Evolutionary conservation across 92 coral and sea anemone species (phyloP).

Genomic region (Porites rus): DNA sequence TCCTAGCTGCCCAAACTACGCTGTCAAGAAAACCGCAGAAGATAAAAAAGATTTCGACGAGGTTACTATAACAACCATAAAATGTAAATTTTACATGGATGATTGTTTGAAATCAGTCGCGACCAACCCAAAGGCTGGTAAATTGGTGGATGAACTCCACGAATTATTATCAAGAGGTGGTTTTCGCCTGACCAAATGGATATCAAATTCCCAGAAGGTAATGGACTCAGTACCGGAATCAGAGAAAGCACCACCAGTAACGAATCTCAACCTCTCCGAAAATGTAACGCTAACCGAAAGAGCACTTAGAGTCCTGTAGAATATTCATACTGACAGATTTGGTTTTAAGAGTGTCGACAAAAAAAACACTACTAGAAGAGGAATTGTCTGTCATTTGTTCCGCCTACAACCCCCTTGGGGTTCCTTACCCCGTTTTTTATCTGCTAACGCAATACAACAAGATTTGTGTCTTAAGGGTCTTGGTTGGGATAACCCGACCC

Average conservation of each 20-base stretch:
- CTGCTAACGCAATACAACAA: conserved; percentile 22
- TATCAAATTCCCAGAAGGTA: conserved; percentile 45
- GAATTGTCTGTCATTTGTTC: conserved; percentile 35
- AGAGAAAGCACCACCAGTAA: conserved; percentile 29
- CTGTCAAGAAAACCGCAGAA: conserved; percentile 31
- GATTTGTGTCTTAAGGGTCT: conserved; percentile 29
- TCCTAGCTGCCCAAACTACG: conserved; percentile 52
- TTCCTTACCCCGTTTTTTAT: conserved; percentile 39
- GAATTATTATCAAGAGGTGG: conserved; percentile 44
- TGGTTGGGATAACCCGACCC: conserved; percentile 38
- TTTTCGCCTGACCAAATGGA: conserved; percentile 52
- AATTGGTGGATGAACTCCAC: conserved; percentile 30
- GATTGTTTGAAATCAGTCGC: conserved; percentile 51
- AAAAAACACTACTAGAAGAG: conserved; percentile 35
- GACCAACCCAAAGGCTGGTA: conserved; percentile 25
- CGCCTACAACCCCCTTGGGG: conserved; percentile 53
- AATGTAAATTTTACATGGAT: conserved; percentile 61
- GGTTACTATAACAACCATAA: conserved; percentile 17
- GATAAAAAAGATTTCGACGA: conserved; percentile 43
- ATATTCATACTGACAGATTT: conserved; percentile 24
- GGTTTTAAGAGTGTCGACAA: conserved; percentile 8
- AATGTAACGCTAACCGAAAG: not conserved
- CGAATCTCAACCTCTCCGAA: conserved; percentile 13
- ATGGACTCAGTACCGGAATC: conserved; percentile 34
- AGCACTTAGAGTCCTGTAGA: conserved; percentile 45